Conservation (phyloP, 2,888 invertebrate genomes). For the Cremastinae sp. region DNA sequence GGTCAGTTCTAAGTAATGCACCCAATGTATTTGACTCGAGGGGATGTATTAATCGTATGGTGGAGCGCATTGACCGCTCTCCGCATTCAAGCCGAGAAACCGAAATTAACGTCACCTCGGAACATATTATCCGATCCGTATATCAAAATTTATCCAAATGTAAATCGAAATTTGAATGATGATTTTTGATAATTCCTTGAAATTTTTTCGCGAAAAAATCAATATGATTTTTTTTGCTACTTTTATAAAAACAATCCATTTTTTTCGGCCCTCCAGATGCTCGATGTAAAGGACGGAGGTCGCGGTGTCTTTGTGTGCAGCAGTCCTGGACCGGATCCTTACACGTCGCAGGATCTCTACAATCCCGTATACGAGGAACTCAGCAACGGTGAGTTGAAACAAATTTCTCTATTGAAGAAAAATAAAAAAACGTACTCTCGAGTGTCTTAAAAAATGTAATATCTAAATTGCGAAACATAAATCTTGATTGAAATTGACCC, state of each 20-base stretch:
- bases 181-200: too few species aligned
- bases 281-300: constrained; percentile 75
- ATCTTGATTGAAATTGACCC: too few species aligned
- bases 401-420: background rate
- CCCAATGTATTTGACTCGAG: constrained; percentile 17
- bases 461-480: too few species aligned
- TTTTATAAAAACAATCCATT: background rate
- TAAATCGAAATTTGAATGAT: background rate
- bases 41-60: constrained; percentile 38
- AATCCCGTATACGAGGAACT: constrained; percentile 93
- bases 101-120: constrained; percentile 38
- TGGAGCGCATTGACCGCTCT: constrained; percentile 26
- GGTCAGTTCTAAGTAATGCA: constrained; percentile 30
- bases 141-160: background rate
- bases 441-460: too few species aligned
- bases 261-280: constrained; percentile 71
- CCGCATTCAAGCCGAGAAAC: constrained; percentile 15
- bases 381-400: constrained; percentile 83
- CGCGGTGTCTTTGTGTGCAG: constrained; percentile 78
- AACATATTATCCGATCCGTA: constrained; percentile 23
- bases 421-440: too few species aligned
- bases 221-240: constrained; percentile 23
- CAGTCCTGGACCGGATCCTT: constrained; percentile 86
- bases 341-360: constrained; percentile 84
- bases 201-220: constrained; percentile 1